Base-by-base conservation (phyloP, 2,888 invertebrate genomes). In the Diadegma fenestrale region DNA sequence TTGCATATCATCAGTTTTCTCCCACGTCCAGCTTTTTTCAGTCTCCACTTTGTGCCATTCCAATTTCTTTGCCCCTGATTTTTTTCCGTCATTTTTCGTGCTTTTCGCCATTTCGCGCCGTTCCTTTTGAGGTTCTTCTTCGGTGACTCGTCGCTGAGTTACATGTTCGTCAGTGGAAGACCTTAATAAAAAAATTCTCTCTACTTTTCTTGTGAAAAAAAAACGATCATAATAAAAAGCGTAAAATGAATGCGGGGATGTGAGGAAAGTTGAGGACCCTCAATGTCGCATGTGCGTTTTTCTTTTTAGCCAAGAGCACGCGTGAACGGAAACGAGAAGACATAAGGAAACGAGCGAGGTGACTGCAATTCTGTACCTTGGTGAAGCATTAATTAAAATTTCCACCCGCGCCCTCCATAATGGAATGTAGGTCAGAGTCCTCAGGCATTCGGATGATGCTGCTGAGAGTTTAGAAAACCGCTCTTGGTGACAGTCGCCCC, bases 401-500 rank as follows among this genome's bases (percentile, higher is more conserved):
- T 80, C 79, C 45, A 58, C 33, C 54, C 68, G 12, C 68, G 12
- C 48, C 71, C 43, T 58, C 81, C 51, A 78, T 58, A 14, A 81
- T 79, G 78, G 69, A 87, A 87, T 81, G 75, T 86, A 81, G 87
- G 86, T 87, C 81, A 86, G 64, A 73, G 68, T 75, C 73, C 77
- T 64, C 58, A 30, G 54, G 45, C 48, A 37, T 22, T 48, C 33
- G 33, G n/a, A 37, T 10, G 33, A 26, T 61, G 45, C 12, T 61
- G 45, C 12, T 43, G 72, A 22, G 48, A 33, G 37, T 30, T 76
- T 61, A 61, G 2, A 61, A 37, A 48, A 72, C 26, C 58, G 58
- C 30, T 5, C 58, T 26, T 41, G 51, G 41, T 51, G 41, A 43
- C 37, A 45, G 64, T 54, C 54, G 30, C 54, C 33, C 22, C 45